phyloP scores from a whole-genome alignment of 2,113 vertebrate genomes.

The Syngnathus scovelli region DNA sequence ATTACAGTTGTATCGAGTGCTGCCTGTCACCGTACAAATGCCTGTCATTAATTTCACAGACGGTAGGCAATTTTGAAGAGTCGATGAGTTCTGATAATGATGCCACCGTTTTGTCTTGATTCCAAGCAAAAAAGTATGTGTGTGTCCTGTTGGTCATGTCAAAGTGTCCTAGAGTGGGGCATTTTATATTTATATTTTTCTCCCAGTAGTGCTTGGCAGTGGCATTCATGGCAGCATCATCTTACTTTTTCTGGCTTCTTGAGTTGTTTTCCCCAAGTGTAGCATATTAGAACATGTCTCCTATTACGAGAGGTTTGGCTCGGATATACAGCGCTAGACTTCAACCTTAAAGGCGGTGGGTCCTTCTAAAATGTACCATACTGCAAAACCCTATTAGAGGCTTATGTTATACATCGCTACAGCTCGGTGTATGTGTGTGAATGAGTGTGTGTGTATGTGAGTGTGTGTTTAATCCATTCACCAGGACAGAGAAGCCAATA shows the following conservation, averaged over 20 bases:
- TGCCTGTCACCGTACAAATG: constrained; percentile 63
- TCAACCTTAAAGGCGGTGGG: no score
- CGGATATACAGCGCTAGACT: no score
- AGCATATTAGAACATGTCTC: no score
- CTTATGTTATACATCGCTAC: constrained; percentile 41
- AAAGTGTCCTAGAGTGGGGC: no score
- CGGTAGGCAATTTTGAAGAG: constrained; percentile 59
- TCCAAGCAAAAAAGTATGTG: constrained; percentile 17
- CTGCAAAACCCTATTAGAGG: constrained; percentile 59
- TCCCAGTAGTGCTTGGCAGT: no score
- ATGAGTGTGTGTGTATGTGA: constrained; percentile 13
- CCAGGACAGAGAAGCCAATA: constrained; percentile 7
- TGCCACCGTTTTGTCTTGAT: constrained; percentile 19
- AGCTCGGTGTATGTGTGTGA: constrained; percentile 14
- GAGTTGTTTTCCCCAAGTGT: no score
- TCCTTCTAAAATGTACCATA: constrained; percentile 33
- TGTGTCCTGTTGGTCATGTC: no score
- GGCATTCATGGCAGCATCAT: no score
- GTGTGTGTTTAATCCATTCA: constrained; percentile 37
- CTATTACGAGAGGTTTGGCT: no score
- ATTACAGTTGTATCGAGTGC: constrained; percentile 60
- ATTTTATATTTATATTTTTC: no score
- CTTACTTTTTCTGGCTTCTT: no score
- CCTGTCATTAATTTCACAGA: constrained; percentile 60
- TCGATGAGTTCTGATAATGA: constrained; percentile 55